These are phyloP conservation scores for Ciconia maguari DNA, from an alignment of 2,113 vertebrate genomes.

Conservation along the genomic window DNA sequence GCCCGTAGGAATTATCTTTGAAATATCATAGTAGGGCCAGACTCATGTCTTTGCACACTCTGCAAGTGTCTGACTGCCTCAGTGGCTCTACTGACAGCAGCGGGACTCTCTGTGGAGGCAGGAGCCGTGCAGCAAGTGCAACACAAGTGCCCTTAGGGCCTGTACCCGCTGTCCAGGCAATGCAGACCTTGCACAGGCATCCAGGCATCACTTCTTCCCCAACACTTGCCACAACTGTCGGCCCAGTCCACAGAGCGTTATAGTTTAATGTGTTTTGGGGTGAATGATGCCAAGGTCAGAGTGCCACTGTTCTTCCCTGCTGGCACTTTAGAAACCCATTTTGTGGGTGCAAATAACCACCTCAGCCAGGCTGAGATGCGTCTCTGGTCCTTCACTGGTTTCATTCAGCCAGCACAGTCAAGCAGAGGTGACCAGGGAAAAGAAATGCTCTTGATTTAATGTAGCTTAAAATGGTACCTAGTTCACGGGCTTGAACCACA, in stretches of 20 bases:
- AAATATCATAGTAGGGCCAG: not conserved
- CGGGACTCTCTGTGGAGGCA: not conserved
- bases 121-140: not conserved
- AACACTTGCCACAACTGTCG: accelerated
- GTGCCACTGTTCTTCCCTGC: not conserved
- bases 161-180: accelerated
- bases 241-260: not conserved
- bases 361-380: not conserved
- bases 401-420: not conserved
- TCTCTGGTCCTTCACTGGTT: not conserved
- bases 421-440: not conserved
- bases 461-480: not conserved
- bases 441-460: not conserved
- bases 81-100: not conserved
- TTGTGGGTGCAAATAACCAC: not conserved
- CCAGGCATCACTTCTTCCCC: not conserved
- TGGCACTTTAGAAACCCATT: not conserved
- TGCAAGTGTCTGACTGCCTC: not conserved
- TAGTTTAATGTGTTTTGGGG: not conserved
- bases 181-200: not conserved
- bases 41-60: not conserved
- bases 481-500: not conserved
- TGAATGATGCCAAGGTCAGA: not conserved
- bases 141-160: not conserved
- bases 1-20: not conserved